phyloP scores from a whole-genome alignment of 2,797 vertebrate species.

The Delichon dasypus region DNA sequence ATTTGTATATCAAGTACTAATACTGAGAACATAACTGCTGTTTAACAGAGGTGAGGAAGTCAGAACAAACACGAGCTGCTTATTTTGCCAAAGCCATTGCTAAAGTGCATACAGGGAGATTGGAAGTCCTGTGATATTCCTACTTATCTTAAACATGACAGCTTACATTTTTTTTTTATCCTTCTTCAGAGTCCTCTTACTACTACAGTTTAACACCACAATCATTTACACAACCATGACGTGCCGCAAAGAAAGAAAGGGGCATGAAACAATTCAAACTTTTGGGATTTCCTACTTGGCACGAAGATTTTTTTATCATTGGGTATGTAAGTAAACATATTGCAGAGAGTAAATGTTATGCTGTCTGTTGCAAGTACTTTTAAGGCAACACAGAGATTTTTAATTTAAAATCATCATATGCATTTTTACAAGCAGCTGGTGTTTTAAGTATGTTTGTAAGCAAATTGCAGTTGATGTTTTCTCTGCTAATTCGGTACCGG shows the following conservation, averaged over 20 bases:
- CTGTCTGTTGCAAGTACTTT: neutral
- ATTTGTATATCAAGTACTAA: neutral
- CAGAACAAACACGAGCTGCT: neutral
- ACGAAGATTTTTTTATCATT: neutral
- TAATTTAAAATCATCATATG: conserved; percentile 15
- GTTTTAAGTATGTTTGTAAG: conserved; percentile 45
- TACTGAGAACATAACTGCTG: neutral
- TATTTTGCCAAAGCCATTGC: neutral
- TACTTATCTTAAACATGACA: neutral
- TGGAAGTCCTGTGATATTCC: neutral
- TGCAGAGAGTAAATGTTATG: neutral
- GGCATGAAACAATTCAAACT: neutral
- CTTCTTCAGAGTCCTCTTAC: neutral
- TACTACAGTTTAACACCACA: neutral
- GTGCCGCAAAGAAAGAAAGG: neutral
- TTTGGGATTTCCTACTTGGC: neutral
- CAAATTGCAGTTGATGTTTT: conserved; percentile 35
- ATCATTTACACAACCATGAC: neutral
- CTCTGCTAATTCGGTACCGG: conserved; percentile 7
- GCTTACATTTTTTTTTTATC: neutral
- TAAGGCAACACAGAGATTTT: conserved; percentile 18
- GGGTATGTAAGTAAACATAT: neutral
- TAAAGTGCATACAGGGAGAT: neutral
- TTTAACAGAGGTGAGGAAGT: neutral
- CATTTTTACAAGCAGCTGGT: conserved; percentile 44